Conservation (phyloP, 2,888 invertebrate genomes). For the Orgyia antiqua region DNA sequence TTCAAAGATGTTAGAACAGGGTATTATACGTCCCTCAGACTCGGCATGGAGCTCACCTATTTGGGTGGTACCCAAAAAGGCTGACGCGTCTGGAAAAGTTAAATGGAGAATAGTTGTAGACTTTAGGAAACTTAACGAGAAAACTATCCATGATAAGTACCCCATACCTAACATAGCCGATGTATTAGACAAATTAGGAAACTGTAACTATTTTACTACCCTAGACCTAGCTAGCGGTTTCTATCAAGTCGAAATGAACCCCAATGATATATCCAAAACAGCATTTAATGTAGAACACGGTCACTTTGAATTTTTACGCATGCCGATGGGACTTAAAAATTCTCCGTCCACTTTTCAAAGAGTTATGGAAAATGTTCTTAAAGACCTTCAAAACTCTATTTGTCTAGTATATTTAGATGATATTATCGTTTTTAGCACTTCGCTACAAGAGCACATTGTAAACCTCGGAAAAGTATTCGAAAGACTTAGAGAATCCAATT, state of each 20-base stretch:
- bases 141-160: conserved; percentile 15
- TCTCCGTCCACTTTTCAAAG: conserved; percentile 4
- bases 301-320: conserved; percentile 1
- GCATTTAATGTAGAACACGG: conserved; percentile 4
- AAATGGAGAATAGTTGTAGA: conserved; percentile 9
- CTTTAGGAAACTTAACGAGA: conserved; percentile 10
- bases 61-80: not conserved
- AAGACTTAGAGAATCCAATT: conserved; percentile 6
- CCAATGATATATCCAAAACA: conserved; percentile 3
- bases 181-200: conserved; percentile 5
- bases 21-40: conserved; percentile 1
- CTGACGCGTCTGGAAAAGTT: conserved; percentile 4
- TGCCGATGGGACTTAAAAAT: conserved; percentile 9
- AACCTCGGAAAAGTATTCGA: conserved; percentile 2
- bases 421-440: conserved; percentile 5
- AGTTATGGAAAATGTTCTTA: conserved; percentile 6
- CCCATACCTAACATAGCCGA: conserved; percentile 11
- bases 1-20: conserved; percentile 1
- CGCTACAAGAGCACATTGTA: conserved; percentile 1
- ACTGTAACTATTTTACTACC: conserved; percentile 1
- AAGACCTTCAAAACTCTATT: conserved; percentile 1
- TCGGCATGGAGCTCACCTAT: conserved; percentile 1
- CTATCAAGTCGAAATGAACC: conserved; percentile 3
- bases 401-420: conserved; percentile 9
- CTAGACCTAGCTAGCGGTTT: conserved; percentile 3